phyloP scores from a whole-genome alignment of 2,888 invertebrate genomes.

The Alsophila aescularia region DNA sequence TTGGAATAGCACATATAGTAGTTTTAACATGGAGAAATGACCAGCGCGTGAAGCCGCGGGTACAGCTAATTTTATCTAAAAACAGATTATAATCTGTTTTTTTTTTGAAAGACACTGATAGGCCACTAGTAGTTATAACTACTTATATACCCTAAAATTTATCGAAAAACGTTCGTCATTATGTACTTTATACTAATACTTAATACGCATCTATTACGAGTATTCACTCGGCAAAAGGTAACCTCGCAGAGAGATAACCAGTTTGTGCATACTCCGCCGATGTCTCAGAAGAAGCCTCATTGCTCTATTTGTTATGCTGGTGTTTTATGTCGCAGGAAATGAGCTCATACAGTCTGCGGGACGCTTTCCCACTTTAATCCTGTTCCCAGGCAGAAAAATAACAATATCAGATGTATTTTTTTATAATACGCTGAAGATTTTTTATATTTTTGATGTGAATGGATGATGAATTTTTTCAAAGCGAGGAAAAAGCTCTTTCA shows the following conservation, averaged over 20 bases:
- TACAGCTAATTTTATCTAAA: too few relatives aligned
- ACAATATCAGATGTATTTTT: slow-evolving; percentile 40
- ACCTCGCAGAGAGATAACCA: slow-evolving; percentile 63
- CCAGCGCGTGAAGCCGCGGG: too few relatives aligned
- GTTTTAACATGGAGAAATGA: too few relatives aligned
- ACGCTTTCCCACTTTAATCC: slow-evolving; percentile 57
- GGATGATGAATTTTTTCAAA: slow-evolving; percentile 32
- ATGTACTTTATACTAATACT: not conserved
- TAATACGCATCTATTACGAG: not conserved
- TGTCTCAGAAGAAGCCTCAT: slow-evolving; percentile 57
- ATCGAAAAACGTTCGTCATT: too few relatives aligned
- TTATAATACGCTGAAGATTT: slow-evolving; percentile 36
- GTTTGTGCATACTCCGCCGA: slow-evolving; percentile 62
- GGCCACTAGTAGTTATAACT: too few relatives aligned
- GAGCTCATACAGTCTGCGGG: slow-evolving; percentile 58
- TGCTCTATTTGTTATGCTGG: slow-evolving; percentile 68
- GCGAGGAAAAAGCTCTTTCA: slow-evolving; percentile 26
- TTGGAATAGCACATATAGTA: too few relatives aligned
- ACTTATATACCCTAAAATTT: too few relatives aligned
- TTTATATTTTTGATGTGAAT: slow-evolving; percentile 34
- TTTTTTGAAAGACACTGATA: too few relatives aligned
- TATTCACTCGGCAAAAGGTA: slow-evolving; percentile 28
- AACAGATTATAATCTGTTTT: too few relatives aligned
- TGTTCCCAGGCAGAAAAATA: slow-evolving; percentile 50
- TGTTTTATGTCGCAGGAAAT: slow-evolving; percentile 67